Evolutionary conservation across 2,797 vertebrate genomes (phyloP).

Genomic region (Characodon lateralis): DNA sequence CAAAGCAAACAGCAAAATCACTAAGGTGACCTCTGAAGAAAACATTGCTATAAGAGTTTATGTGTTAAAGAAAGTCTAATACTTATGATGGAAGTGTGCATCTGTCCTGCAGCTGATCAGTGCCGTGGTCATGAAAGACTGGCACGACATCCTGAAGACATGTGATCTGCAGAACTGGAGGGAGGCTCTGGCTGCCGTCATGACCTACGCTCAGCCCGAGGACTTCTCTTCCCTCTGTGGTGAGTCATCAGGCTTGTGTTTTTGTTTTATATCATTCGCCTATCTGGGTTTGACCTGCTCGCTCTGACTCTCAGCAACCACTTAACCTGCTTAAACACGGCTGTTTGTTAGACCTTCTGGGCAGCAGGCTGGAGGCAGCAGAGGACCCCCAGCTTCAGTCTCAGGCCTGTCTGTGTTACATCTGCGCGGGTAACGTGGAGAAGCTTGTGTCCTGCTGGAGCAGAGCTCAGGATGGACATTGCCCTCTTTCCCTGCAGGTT

Average conservation of each 20-base stretch:
- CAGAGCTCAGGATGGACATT: slow-evolving; percentile 84
- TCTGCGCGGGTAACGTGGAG: slow-evolving; percentile 95
- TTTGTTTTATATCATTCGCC: not conserved
- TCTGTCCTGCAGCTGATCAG: slow-evolving; percentile 88
- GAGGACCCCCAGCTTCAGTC: slow-evolving; percentile 82
- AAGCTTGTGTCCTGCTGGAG: slow-evolving; percentile 94
- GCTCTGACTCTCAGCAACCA: not conserved
- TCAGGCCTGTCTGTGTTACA: slow-evolving; percentile 95
- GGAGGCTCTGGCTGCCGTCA: slow-evolving; percentile 93
- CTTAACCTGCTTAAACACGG: not conserved
- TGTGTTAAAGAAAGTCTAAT: not conserved
- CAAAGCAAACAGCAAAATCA: slow-evolving; percentile 91
- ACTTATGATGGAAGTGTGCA: not conserved
- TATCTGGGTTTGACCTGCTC: not conserved
- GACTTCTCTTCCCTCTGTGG: slow-evolving; percentile 93
- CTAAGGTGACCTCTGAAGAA: slow-evolving; percentile 78
- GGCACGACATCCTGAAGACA: slow-evolving; percentile 91
- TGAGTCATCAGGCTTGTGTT: slow-evolving; percentile 53
- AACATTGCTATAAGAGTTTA: rapidly evolving
- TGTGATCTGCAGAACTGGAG: slow-evolving; percentile 96
- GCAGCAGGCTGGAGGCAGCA: slow-evolving; percentile 87
- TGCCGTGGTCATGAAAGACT: slow-evolving; percentile 95
- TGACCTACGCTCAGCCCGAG: slow-evolving; percentile 91
- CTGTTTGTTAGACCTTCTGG: slow-evolving; percentile 85
- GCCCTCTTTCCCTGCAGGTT: slow-evolving; percentile 92